Percentiles rank a stretch among this genome's conserved stretches.
These are phyloP conservation scores for Dendrolimus houi DNA, from an alignment of 2,888 invertebrate species.

Conservation along the genomic window DNA sequence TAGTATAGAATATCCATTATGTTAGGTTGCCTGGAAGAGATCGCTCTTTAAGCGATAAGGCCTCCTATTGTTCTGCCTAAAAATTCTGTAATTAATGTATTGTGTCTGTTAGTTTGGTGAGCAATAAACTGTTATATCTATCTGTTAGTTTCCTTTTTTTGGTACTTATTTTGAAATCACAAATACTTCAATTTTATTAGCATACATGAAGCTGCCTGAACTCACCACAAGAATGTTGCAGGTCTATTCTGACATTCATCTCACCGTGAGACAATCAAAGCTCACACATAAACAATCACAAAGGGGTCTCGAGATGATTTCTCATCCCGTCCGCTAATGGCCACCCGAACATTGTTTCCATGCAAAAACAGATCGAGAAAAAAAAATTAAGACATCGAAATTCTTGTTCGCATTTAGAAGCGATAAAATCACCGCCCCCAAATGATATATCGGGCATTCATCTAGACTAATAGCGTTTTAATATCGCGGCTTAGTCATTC, in stretches of 20 bases:
- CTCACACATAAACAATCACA: slow-evolving; percentile 35
- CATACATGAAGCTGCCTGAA: no score
- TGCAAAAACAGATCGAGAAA: slow-evolving; percentile 42
- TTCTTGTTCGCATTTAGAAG: slow-evolving; percentile 61
- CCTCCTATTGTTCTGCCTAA: no score
- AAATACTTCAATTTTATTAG: no score
- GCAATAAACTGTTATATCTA: no score
- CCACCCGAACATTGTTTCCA: slow-evolving; percentile 43
- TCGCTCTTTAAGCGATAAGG: no score
- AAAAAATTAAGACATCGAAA: slow-evolving; percentile 57
- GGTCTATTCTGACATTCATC: slow-evolving; percentile 20
- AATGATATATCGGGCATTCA: slow-evolving; percentile 62
- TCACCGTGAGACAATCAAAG: slow-evolving; percentile 19
- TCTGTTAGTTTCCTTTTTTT: no score
- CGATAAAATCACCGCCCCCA: slow-evolving; percentile 60
- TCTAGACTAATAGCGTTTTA: slow-evolving; percentile 72
- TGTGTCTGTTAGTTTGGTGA: no score
- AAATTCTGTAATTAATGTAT: no score
- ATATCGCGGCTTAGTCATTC: slow-evolving; percentile 63
- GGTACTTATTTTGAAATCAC: no score
- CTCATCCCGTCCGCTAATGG: slow-evolving; percentile 42
- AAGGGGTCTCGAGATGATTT: slow-evolving; percentile 42
- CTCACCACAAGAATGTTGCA: slow-evolving; percentile 13
- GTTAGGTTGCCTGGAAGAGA: no score
- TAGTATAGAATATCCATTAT: no score